Percentiles rank a stretch among this genome's conserved stretches.
These are phyloP conservation scores for Drosophila meridiana DNA, from an alignment of 2,888 invertebrate species.

Conservation along the genomic window DNA sequence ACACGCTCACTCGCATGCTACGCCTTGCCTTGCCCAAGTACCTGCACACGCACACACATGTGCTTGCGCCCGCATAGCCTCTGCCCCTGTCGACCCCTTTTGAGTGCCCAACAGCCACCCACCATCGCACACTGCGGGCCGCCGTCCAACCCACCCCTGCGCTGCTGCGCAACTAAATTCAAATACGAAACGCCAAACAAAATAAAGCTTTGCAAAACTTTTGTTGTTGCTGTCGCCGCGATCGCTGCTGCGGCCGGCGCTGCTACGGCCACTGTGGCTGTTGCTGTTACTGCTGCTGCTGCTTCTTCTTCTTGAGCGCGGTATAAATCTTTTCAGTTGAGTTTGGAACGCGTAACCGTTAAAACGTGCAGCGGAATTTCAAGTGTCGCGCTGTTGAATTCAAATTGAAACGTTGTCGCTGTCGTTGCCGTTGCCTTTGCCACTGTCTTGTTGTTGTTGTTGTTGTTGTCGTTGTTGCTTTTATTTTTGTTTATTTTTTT, in stretches of 20 bases:
- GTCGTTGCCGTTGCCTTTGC: conserved; percentile 5
- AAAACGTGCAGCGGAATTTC: conserved; percentile 77
- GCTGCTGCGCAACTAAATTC: conserved; percentile 34
- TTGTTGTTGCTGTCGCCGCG: conserved; percentile 44
- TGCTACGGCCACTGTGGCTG: not conserved
- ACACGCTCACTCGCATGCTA: not conserved
- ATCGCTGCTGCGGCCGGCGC: conserved; percentile 30
- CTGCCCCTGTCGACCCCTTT: conserved; percentile 14
- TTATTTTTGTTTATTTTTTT: conserved; percentile 15
- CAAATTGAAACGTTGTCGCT: conserved; percentile 31
- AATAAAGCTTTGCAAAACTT: conserved; percentile 70
- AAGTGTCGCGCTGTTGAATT: conserved; percentile 42
- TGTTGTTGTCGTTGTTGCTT: conserved; percentile 11
- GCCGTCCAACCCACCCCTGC: not conserved
- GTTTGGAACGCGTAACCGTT: conserved; percentile 81
- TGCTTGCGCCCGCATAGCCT: not conserved
- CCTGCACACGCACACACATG: not conserved
- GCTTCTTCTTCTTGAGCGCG: conserved; percentile 77
- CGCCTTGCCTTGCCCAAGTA: not conserved
- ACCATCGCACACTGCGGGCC: not conserved
- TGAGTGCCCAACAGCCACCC: conserved; percentile 1
- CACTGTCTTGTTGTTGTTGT: not conserved
- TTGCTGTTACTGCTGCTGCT: conserved; percentile 16
- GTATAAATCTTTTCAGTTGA: conserved; percentile 82
- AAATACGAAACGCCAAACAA: conserved; percentile 54